phyloP scores from a whole-genome alignment of 1,140 invertebrate genomes.

The Pogonognathellus flavescens region DNA sequence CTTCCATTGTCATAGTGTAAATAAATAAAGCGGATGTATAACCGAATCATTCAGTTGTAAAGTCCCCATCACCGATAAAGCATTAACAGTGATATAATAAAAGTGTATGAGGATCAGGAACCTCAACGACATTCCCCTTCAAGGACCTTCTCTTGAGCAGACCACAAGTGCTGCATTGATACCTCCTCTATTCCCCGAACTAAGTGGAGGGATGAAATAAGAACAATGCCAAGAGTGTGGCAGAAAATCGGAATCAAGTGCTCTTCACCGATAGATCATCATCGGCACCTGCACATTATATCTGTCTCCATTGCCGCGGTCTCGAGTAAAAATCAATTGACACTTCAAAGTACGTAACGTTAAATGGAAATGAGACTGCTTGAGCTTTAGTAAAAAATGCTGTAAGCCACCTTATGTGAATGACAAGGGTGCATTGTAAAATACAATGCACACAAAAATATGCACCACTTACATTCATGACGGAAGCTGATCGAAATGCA shows the following conservation, averaged over 20 bases:
- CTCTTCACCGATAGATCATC: constrained; percentile 25
- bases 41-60: no score
- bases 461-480: background rate
- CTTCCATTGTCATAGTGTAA: no score
- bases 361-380: background rate
- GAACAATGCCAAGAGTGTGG: background rate
- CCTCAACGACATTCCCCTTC: no score
- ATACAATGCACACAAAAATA: background rate
- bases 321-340: constrained; percentile 22
- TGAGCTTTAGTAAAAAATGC: background rate
- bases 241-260: constrained; percentile 17
- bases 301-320: background rate
- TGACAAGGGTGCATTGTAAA: no score
- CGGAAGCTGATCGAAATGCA: background rate
- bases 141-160: no score
- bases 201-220: no score
- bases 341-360: background rate
- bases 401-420: background rate
- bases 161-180: no score
- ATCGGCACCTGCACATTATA: constrained; percentile 1
- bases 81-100: no score
- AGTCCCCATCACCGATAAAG: no score
- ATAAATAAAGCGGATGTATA: no score
- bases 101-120: no score
- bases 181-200: no score